These are phyloP conservation scores for Leptosomus discolor DNA, from an alignment of 2,113 vertebrate genomes.

Conservation along the genomic window DNA sequence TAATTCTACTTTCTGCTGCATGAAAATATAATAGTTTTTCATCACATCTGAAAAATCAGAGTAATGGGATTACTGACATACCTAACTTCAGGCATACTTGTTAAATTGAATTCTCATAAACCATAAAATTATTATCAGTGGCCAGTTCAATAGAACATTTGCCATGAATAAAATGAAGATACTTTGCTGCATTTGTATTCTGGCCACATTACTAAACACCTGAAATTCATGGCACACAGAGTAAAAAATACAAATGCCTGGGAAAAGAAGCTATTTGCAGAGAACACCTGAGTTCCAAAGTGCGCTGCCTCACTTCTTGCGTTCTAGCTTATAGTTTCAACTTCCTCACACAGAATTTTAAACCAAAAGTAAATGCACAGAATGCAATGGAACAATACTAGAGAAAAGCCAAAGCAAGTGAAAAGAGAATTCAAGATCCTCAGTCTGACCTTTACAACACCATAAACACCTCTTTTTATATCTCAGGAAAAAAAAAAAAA, in stretches of 20 bases:
- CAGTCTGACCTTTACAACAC: constrained; percentile 25
- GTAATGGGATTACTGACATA: background rate
- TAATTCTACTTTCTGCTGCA: background rate
- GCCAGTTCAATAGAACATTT: background rate
- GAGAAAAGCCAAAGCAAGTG: background rate
- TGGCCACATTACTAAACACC: background rate
- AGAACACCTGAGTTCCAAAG: background rate
- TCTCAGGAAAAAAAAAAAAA: constrained; percentile 25
- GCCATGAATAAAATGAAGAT: background rate
- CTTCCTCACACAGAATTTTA: background rate
- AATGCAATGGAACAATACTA: background rate
- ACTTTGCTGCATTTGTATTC: background rate
- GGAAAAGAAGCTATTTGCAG: background rate
- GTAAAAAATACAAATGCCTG: background rate
- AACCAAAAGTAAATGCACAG: background rate
- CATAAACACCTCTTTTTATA: constrained; percentile 1
- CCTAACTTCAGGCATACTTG: background rate
- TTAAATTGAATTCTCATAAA: background rate
- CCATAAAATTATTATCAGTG: background rate
- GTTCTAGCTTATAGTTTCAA: background rate
- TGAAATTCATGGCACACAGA: background rate
- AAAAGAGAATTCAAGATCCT: background rate
- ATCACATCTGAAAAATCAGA: background rate
- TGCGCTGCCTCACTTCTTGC: background rate
- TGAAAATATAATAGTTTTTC: background rate